Percentiles rank a stretch among this genome's conserved stretches.
phyloP scores from a whole-genome alignment of 2,888 invertebrate species.

The Abrostola triplasia region DNA sequence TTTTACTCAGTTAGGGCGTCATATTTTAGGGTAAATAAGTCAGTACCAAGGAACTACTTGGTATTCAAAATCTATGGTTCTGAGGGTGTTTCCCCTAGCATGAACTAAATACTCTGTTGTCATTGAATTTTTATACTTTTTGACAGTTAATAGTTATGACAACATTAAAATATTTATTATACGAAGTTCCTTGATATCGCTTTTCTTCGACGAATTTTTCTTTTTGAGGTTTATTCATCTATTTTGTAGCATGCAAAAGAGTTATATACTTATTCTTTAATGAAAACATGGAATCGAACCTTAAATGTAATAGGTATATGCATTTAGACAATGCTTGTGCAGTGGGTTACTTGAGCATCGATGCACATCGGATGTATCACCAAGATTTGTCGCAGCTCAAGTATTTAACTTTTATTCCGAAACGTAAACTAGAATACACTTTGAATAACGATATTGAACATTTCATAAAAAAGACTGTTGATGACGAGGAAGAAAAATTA shows the following conservation, averaged over 20 bases:
- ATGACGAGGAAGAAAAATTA: constrained; percentile 62
- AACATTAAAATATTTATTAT: background rate
- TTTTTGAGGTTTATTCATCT: constrained; percentile 2
- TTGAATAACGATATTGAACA: constrained; percentile 61
- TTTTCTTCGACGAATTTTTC: background rate
- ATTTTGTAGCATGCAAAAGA: background rate
- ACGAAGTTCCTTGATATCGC: background rate
- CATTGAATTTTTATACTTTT: no score
- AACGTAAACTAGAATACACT: constrained; percentile 43
- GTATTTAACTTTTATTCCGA: constrained; percentile 54
- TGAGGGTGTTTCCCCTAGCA: no score
- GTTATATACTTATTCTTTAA: background rate
- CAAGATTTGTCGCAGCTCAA: constrained; percentile 62
- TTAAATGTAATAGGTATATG: constrained; percentile 4
- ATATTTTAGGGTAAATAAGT: no score
- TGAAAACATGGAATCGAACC: constrained; percentile 20
- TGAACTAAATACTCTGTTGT: no score
- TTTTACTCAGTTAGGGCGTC: no score
- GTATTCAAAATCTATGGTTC: no score
- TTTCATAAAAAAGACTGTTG: constrained; percentile 62
- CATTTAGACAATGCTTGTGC: constrained; percentile 42
- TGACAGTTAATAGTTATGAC: no score
- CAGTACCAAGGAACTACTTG: no score
- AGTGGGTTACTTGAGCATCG: constrained; percentile 64
- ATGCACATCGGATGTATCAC: constrained; percentile 57